phyloP scores from a whole-genome alignment of 2,888 invertebrate genomes.

The Colostygia pectinataria region DNA sequence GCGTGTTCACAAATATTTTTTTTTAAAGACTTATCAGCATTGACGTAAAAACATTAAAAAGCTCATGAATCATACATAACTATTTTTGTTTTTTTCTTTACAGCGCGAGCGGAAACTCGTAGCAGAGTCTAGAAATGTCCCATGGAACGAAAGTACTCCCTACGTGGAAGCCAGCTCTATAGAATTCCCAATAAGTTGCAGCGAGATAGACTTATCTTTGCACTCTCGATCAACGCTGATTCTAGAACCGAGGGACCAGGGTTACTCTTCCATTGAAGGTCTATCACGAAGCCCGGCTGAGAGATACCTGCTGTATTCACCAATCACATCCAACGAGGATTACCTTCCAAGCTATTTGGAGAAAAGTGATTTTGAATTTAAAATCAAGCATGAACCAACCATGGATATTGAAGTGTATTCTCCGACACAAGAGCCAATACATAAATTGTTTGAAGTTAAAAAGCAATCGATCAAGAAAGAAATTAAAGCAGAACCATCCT shows the following conservation, averaged over 20 bases:
- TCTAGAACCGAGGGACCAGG: constrained; percentile 6
- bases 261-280: constrained; percentile 17
- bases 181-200: constrained; percentile 16
- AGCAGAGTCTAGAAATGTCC: constrained; percentile 16
- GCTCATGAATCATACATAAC: too few species aligned
- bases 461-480: constrained; percentile 15
- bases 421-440: constrained; percentile 7
- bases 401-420: constrained; percentile 26
- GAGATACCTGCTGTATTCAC: constrained; percentile 6
- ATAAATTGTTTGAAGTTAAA: neutral
- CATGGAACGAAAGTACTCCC: constrained; percentile 13
- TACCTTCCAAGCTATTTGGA: neutral
- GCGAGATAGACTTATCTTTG: constrained; percentile 19
- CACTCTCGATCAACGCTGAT: constrained; percentile 24
- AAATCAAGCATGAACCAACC: constrained; percentile 21
- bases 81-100: constrained; percentile 12
- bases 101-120: constrained; percentile 37
- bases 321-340: constrained; percentile 4
- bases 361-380: constrained; percentile 4
- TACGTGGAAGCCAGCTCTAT: constrained; percentile 16
- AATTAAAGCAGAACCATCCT: constrained; percentile 11
- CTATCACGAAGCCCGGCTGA: constrained; percentile 1
- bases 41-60: too few species aligned
- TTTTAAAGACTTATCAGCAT: too few species aligned
- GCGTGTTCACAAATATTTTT: too few species aligned